These are phyloP conservation scores for Pachymerium ferrugineum DNA, from an alignment of 2,888 invertebrate genomes.

Conservation along the genomic window DNA sequence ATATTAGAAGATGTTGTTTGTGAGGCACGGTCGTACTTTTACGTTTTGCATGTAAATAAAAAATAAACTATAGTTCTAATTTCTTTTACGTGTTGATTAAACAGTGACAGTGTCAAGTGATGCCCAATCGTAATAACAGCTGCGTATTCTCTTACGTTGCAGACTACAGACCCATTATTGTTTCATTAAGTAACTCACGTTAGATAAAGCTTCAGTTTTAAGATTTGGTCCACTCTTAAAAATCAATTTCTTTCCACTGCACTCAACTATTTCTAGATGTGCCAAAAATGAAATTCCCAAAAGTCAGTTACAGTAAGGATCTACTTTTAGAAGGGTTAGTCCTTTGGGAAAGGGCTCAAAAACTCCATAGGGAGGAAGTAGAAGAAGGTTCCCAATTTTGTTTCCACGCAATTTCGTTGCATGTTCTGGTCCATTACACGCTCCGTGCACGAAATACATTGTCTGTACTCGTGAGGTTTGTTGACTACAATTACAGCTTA, in stretches of 20 bases:
- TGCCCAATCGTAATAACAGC: no score
- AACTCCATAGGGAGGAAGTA: not conserved
- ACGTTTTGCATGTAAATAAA: no score
- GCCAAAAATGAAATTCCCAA: not conserved
- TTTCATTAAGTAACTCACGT: no score
- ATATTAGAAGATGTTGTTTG: no score
- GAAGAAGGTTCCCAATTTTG: not conserved
- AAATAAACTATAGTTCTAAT: no score
- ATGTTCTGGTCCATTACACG: constrained; percentile 8
- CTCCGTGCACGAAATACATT: not conserved
- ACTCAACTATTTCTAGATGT: not conserved
- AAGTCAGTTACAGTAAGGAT: not conserved
- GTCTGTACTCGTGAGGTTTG: not conserved
- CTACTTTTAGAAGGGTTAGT: not conserved
- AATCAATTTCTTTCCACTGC: not conserved
- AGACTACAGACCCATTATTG: no score
- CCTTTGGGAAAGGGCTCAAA: not conserved
- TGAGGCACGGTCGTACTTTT: no score
- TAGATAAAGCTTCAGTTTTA: no score
- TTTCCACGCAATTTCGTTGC: constrained; percentile 13
- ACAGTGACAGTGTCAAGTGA: no score
- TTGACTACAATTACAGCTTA: not conserved
- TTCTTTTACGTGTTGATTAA: no score
- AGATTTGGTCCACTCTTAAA: not conserved
- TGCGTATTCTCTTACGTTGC: no score